Evolutionary conservation across 2,888 invertebrate species (phyloP), one percentile per base, ranked within the genome.

Genomic region (Villa cingulata): DNA sequence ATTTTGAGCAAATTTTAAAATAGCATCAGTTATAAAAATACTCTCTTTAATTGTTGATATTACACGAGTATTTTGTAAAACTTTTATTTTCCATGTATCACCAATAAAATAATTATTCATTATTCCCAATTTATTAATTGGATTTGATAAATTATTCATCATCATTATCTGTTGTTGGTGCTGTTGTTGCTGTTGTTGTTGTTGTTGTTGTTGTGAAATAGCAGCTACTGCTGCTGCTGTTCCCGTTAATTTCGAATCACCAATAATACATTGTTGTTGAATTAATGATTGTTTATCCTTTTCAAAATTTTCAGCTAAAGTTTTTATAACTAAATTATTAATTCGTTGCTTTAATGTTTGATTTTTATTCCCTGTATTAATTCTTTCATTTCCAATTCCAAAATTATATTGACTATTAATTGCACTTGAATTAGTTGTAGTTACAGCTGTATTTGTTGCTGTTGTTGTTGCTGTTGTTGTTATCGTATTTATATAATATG

Each of bases 341-440:
- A 92, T 86, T 59, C 91, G 76, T 62, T 91, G 89, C 63, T 90
- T 91, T 12, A 91, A 71, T 12, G 83, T 82, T 70, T 88, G 87
- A 62, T 84, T 84, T 51, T 63, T 62, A 48, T 50, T 54, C 2
- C 49, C 19, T n/a, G 55, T 64, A 64, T 58, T 67, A 46, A 56
- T 42, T 27, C 65, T 63, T 52, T 63, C 66, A 16, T 19, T 71
- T 18, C 19, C 40, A 7, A 23, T 23, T 6, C 23, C 23, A n/a
- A n/a, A n/a, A n/a, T n/a, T n/a, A n/a, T n/a, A n/a, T n/a, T n/a
- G n/a, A n/a, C n/a, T n/a, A 5, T 49, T 18, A 14, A 43, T 17
- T 19, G 37, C 2, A 32, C 43, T 36, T 27, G 49, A 49, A 5
- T 48, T 37, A 32, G 40, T 32, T 7, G 41, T 37, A 23, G 16